These are phyloP conservation scores for Sphaeridia pumilis DNA, from an alignment of 2,888 invertebrate genomes.

Conservation along the genomic window DNA sequence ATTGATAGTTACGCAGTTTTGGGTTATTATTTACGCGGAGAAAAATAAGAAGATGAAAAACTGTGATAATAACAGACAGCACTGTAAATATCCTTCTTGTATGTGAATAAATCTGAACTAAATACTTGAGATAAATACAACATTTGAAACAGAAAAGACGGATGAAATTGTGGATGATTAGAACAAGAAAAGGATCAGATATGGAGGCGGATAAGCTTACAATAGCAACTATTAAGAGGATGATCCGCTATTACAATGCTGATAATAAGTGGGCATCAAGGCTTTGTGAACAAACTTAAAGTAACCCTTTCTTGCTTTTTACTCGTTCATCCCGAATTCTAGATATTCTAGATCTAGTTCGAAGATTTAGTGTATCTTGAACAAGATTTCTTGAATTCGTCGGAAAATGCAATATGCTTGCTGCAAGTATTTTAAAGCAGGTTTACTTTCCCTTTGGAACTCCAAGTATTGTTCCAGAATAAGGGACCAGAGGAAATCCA, in stretches of 20 bases:
- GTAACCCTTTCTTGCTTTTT: no score
- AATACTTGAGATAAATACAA: background rate
- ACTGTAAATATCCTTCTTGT: background rate
- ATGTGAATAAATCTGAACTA: background rate
- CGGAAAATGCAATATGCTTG: no score
- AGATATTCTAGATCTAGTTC: no score
- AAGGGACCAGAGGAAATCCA: no score
- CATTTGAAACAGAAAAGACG: background rate
- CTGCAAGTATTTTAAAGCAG: no score
- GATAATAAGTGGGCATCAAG: slow-evolving; percentile 21
- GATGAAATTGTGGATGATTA: slow-evolving; percentile 5
- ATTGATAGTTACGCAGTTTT: background rate
- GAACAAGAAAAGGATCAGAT: slow-evolving; percentile 11
- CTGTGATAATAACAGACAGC: background rate
- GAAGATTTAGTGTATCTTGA: no score
- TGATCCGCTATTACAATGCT: slow-evolving; percentile 19
- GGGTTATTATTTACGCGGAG: background rate
- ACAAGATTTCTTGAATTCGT: no score
- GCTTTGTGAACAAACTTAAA: slow-evolving; percentile 11
- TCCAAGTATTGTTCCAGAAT: no score
- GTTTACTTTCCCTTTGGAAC: no score
- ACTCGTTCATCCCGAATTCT: no score
- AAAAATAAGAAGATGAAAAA: background rate
- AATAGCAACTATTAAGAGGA: slow-evolving; percentile 19
- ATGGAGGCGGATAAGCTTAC: slow-evolving; percentile 19